Percentiles rank a stretch among this genome's conserved stretches.
These are phyloP conservation scores for Sinodicranocentrus sp. DNA, from an alignment of 2,888 invertebrate species.

Conservation along the genomic window DNA sequence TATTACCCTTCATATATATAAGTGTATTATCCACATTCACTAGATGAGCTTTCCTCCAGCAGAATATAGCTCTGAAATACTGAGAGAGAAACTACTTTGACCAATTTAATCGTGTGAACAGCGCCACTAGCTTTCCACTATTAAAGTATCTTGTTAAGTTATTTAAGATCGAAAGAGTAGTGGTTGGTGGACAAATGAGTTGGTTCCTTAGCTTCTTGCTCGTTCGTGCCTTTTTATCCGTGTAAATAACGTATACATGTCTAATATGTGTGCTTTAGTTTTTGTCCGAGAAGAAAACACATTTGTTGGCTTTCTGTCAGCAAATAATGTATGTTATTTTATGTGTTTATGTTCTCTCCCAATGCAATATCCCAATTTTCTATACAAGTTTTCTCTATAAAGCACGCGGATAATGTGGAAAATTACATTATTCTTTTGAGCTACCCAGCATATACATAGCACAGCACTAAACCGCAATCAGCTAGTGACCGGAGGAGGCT, in stretches of 20 bases:
- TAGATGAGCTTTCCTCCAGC: too few relatives aligned
- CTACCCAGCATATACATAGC: too few relatives aligned
- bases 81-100: constrained; percentile 2
- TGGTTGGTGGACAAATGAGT: constrained; percentile 9
- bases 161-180: constrained; percentile 31
- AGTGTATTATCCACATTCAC: too few relatives aligned
- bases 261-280: too few relatives aligned
- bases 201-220: not conserved
- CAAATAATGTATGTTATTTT: not conserved
- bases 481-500: too few relatives aligned
- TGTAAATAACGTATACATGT: too few relatives aligned
- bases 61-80: not conserved
- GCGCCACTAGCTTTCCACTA: constrained; percentile 9
- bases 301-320: not conserved
- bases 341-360: not conserved
- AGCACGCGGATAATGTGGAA: too few relatives aligned
- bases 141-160: constrained; percentile 45
- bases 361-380: too few relatives aligned
- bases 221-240: not conserved
- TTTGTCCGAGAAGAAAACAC: not conserved
- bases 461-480: too few relatives aligned
- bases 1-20: not conserved
- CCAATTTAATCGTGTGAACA: constrained; percentile 58
- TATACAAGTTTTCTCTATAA: too few relatives aligned
- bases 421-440: too few relatives aligned